Percentiles rank a stretch among this genome's conserved stretches.
Evolutionary conservation across 2,888 invertebrate genomes (phyloP).

Genomic region (Coronaproctus castanopsis): DNA sequence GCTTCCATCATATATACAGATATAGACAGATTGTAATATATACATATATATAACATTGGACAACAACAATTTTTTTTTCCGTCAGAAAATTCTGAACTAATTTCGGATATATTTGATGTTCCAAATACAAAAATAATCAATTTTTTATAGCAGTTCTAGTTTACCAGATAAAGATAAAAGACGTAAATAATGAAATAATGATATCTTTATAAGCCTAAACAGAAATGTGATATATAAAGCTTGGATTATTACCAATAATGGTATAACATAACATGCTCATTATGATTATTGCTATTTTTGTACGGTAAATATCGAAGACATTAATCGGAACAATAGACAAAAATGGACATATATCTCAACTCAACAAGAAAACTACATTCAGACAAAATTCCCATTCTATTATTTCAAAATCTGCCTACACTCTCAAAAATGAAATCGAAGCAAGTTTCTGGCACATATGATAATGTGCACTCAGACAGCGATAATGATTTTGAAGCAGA

Average conservation of each 20-base stretch:
- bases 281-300: background rate
- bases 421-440: background rate
- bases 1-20: too few species aligned
- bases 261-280: background rate
- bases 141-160: background rate
- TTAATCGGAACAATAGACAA: constrained; percentile 1
- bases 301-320: background rate
- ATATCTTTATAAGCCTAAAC: background rate
- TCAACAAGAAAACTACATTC: background rate
- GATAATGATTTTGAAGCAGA: background rate
- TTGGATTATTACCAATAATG: background rate
- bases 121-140: background rate
- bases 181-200: background rate
- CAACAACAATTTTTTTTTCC: background rate
- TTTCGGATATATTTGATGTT: background rate
- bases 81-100: background rate
- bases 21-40: too few species aligned
- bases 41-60: too few species aligned
- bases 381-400: background rate
- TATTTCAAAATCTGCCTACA: background rate
- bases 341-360: background rate
- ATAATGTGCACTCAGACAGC: background rate
- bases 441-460: background rate
- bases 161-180: background rate
- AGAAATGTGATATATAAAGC: background rate